Conservation (phyloP, 1,140 invertebrate species). For the Aphidius gifuensis region DNA sequence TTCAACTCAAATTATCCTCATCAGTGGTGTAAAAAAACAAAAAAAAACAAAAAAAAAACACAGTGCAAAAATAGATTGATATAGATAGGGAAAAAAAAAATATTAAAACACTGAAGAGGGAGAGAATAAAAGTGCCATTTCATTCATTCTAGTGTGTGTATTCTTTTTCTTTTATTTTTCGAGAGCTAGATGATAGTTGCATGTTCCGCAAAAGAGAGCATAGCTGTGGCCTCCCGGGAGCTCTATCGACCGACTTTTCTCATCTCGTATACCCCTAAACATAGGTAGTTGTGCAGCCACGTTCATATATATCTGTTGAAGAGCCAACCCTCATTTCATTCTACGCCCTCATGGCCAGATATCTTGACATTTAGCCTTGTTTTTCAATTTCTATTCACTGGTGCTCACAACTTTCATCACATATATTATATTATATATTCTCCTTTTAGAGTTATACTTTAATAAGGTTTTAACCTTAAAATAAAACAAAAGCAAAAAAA, state of each 20-base stretch:
- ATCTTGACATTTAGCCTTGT: no score
- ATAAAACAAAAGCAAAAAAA: no score
- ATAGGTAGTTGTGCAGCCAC: conserved; percentile 32
- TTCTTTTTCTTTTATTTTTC: not conserved
- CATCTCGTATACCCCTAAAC: conserved; percentile 38
- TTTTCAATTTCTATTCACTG: no score
- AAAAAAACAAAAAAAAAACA: no score
- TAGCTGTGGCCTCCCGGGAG: conserved; percentile 34
- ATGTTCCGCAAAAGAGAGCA: conserved; percentile 14
- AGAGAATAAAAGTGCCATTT: not conserved
- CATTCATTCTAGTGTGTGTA: conserved; percentile 2
- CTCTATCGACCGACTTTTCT: conserved; percentile 52
- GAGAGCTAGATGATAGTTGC: not conserved
- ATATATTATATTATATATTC: no score
- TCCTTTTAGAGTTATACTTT: no score
- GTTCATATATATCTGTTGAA: conserved; percentile 31
- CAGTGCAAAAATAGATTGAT: no score
- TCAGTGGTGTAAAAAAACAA: no score
- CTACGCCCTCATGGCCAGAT: not conserved
- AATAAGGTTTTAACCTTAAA: no score
- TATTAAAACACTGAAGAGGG: not conserved
- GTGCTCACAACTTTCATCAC: no score
- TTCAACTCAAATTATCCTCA: no score
- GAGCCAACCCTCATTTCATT: not conserved
- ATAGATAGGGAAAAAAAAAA: not conserved